A percentile compares a stretch with the other conserved stretches of the same genome.
Conservation (phyloP, 2,888 invertebrate species). For the Polydesmus complanatus region DNA sequence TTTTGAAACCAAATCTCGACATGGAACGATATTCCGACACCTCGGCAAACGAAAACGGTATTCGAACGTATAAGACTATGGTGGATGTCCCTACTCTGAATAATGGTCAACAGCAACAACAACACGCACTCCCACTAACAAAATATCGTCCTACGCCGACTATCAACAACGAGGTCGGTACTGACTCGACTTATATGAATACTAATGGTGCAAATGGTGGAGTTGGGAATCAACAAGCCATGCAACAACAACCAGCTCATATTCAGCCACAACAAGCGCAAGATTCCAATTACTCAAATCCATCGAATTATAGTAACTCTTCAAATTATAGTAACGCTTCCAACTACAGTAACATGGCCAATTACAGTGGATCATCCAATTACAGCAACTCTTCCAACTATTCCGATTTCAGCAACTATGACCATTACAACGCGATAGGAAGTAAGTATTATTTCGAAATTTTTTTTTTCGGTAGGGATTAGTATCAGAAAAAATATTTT, state of each 20-base stretch:
- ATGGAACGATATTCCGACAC: not conserved
- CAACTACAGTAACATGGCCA: constrained; percentile 20
- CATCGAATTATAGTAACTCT: constrained; percentile 19
- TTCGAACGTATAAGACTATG: not conserved
- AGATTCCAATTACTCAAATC: constrained; percentile 16
- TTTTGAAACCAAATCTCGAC: not conserved
- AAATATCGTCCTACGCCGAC: not conserved
- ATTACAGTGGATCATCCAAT: constrained; percentile 20
- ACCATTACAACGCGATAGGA: constrained; percentile 15
- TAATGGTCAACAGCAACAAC: not conserved
- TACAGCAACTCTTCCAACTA: constrained; percentile 20
- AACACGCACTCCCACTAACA: not conserved
- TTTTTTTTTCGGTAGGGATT: no score
- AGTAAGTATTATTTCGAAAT: constrained; percentile 18
- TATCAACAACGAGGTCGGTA: not conserved
- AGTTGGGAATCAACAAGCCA: not conserved
- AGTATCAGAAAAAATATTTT: no score
- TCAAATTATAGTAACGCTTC: constrained; percentile 20
- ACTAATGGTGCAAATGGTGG: not conserved
- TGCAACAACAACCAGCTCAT: not conserved
- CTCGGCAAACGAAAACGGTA: not conserved
- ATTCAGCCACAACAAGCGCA: not conserved
- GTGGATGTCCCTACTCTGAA: not conserved
- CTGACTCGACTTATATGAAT: not conserved
- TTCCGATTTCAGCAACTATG: constrained; percentile 18